Evolutionary conservation across 2,113 vertebrate species (phyloP).

Genomic region (Butorides virescens): DNA sequence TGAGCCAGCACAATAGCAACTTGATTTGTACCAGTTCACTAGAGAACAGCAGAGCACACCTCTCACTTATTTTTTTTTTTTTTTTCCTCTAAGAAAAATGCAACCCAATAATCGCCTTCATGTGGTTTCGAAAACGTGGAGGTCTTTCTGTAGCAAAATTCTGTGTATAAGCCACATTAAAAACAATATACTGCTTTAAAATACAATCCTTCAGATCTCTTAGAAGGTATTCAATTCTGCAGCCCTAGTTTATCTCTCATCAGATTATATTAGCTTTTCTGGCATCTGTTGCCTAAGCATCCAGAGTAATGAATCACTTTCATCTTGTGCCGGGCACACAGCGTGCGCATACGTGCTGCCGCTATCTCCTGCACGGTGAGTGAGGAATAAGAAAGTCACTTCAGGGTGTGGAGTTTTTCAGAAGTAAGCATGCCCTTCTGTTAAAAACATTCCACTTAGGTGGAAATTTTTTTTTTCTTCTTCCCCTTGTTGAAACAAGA

Average conservation of each 20-base stretch:
- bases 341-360: not conserved
- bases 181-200: not conserved
- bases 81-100: not conserved
- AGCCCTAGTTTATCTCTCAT: not conserved
- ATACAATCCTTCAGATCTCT: not conserved
- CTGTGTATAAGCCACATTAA: not conserved
- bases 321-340: not conserved
- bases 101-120: not conserved
- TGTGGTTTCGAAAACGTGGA: fast-evolving
- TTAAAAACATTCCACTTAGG: not conserved
- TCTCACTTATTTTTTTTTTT: not conserved
- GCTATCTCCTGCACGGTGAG: fast-evolving
- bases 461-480: not conserved
- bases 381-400: not conserved
- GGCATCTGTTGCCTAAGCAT: not conserved
- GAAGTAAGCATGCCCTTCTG: not conserved
- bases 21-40: not conserved
- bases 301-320: not conserved
- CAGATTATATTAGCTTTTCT: not conserved
- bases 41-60: not conserved
- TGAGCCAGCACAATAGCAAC: not conserved
- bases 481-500: not conserved
- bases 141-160: not conserved
- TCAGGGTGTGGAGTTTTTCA: not conserved
- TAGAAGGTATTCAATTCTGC: not conserved